These are phyloP conservation scores for Rhynchomys soricoides DNA, from an alignment of 2,113 vertebrate genomes.

Conservation along the genomic window DNA sequence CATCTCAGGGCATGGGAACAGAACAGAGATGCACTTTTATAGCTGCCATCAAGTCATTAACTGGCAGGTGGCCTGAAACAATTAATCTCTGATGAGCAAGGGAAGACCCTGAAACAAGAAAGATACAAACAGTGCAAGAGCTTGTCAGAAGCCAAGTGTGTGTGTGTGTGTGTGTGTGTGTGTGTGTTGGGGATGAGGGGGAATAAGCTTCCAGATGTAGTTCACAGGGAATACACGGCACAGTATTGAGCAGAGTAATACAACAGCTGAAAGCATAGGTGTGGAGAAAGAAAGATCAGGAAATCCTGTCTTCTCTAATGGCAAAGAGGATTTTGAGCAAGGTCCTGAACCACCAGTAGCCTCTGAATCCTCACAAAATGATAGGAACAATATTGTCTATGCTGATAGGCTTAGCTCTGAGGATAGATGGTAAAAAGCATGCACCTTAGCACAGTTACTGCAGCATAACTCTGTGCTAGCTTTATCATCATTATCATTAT, in stretches of 20 bases:
- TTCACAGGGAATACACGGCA: background rate
- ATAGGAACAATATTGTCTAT: background rate
- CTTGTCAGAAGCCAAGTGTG: background rate
- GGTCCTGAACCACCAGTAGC: background rate
- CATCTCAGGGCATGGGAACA: background rate
- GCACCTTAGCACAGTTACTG: background rate
- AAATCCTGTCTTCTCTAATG: background rate
- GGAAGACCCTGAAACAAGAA: background rate
- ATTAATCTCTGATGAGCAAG: slow-evolving; percentile 7
- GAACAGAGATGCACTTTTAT: background rate
- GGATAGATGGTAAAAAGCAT: background rate
- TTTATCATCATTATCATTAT: too few relatives aligned
- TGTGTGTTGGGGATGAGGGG: too few relatives aligned
- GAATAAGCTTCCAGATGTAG: background rate
- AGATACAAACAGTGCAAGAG: background rate
- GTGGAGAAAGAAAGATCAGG: background rate
- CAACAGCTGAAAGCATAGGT: background rate
- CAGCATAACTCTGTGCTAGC: background rate
- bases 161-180: too few relatives aligned
- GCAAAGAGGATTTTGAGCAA: background rate
- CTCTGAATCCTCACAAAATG: background rate
- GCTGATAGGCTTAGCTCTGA: background rate
- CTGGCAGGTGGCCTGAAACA: background rate
- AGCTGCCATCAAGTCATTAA: background rate
- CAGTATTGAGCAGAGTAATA: background rate